Evolutionary conservation across 2,797 vertebrate genomes (phyloP).

Genomic region (Rhinogobio ventralis): DNA sequence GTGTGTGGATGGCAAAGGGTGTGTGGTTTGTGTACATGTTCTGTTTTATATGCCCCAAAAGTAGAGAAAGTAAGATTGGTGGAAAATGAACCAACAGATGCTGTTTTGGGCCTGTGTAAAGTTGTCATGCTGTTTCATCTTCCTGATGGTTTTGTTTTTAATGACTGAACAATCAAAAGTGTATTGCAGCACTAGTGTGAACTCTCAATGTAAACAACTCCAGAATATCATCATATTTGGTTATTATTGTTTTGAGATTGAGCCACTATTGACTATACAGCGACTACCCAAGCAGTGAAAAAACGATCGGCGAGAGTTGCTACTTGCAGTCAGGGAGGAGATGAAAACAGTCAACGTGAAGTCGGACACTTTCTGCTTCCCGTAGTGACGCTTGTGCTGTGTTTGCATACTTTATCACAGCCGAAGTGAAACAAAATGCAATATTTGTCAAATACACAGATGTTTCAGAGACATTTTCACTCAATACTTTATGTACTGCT

Average conservation of each 20-base stretch:
- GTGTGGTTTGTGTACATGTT: conserved; percentile 64
- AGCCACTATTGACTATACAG: conserved; percentile 2
- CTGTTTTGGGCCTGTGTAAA: conserved; percentile 65
- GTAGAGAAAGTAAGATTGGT: conserved; percentile 70
- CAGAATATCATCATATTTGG: conserved; percentile 10
- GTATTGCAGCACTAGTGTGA: conserved; percentile 44
- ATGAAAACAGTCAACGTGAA: no score
- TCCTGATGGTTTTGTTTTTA: conserved; percentile 70
- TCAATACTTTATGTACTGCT: no score
- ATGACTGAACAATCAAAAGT: conserved; percentile 63
- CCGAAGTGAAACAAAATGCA: no score
- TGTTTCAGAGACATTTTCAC: no score
- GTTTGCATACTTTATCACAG: no score
- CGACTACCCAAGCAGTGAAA: neutral
- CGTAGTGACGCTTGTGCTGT: no score
- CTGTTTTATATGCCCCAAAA: conserved; percentile 68
- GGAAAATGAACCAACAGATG: conserved; percentile 69
- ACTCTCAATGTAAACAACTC: conserved; percentile 48
- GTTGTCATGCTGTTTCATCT: conserved; percentile 64
- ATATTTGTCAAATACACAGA: no score
- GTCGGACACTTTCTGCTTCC: no score
- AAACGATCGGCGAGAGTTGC: neutral
- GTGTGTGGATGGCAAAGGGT: conserved; percentile 74
- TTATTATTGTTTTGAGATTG: neutral
- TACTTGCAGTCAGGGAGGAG: no score